phyloP scores from a whole-genome alignment of 1,140 invertebrate species.

The Dendrolimus kikuchii region DNA sequence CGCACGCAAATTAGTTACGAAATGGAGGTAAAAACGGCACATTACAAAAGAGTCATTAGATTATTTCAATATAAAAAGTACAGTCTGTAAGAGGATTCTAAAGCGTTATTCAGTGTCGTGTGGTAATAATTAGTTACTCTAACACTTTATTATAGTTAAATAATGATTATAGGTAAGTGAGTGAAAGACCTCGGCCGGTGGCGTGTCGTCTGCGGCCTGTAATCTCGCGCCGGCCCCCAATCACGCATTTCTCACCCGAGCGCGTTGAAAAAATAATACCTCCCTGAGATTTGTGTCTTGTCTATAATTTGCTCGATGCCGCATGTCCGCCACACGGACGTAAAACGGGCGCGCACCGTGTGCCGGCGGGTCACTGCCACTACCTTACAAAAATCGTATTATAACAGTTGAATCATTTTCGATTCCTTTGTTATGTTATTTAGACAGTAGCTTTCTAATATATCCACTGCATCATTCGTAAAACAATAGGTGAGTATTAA shows the following conservation, averaged over 20 bases:
- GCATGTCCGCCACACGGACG: slow-evolving; percentile 35
- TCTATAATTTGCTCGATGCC: slow-evolving; percentile 65
- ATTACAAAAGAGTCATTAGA: too few species aligned
- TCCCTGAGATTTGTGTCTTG: slow-evolving; percentile 39
- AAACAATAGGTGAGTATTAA: slow-evolving; percentile 14
- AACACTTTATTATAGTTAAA: slow-evolving; percentile 66
- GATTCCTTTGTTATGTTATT: slow-evolving; percentile 36
- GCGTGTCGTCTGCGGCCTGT: slow-evolving; percentile 50
- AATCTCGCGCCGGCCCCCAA: slow-evolving; percentile 63
- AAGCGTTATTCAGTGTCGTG: slow-evolving; percentile 23
- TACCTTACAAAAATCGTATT: slow-evolving; percentile 10
- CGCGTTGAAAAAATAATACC: slow-evolving; percentile 69
- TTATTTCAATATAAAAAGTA: background rate
- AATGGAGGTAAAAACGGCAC: too few species aligned
- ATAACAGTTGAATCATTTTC: slow-evolving; percentile 26
- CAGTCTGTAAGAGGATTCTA: background rate
- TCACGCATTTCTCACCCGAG: slow-evolving; percentile 67
- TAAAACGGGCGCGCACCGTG: slow-evolving; percentile 17
- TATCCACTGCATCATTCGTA: slow-evolving; percentile 23
- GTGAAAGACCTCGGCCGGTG: slow-evolving; percentile 45
- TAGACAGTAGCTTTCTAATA: slow-evolving; percentile 46
- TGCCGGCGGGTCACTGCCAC: slow-evolving; percentile 3
- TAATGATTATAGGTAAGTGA: slow-evolving; percentile 60
- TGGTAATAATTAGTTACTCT: slow-evolving; percentile 58
- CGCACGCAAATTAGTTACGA: slow-evolving; percentile 11